Percentiles rank a stretch among this genome's conserved stretches.
phyloP scores from a whole-genome alignment of 2,797 vertebrate genomes.

The Macrochelys suwanniensis region DNA sequence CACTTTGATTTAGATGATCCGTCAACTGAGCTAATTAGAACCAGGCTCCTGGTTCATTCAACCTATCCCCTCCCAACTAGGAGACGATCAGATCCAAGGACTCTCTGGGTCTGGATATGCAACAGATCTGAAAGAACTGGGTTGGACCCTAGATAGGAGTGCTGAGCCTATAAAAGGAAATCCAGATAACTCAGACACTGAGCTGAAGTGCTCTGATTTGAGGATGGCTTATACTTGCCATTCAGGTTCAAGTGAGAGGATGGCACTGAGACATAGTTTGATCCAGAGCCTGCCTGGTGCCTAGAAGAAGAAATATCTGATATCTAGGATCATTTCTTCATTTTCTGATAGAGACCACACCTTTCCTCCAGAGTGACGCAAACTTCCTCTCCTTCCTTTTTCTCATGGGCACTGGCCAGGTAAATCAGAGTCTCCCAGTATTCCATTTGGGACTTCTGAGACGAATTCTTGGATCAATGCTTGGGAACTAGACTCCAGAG shows the following conservation, averaged over 20 bases:
- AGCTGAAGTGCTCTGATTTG: background rate
- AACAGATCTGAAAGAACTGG: background rate
- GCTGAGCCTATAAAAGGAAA: background rate
- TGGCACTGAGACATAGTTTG: background rate
- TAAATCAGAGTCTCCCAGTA: background rate
- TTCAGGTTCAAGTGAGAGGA: background rate
- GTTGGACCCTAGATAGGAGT: background rate
- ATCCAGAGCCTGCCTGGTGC: background rate
- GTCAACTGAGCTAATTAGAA: background rate
- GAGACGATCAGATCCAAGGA: background rate
- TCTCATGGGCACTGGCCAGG: background rate
- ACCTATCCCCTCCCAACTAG: background rate
- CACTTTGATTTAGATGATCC: background rate
- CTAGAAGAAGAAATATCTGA: background rate
- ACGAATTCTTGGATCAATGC: rapidly evolving
- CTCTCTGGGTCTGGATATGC: background rate
- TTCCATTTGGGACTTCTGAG: background rate
- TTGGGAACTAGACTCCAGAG: background rate
- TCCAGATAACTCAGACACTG: rapidly evolving
- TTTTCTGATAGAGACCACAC: background rate
- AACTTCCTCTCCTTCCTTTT: background rate
- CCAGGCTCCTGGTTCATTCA: background rate
- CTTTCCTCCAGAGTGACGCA: background rate
- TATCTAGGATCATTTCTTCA: background rate
- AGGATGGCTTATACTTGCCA: background rate